Evolutionary conservation across 1,140 invertebrate genomes (phyloP).

Genomic region (Magallana ariakensis): DNA sequence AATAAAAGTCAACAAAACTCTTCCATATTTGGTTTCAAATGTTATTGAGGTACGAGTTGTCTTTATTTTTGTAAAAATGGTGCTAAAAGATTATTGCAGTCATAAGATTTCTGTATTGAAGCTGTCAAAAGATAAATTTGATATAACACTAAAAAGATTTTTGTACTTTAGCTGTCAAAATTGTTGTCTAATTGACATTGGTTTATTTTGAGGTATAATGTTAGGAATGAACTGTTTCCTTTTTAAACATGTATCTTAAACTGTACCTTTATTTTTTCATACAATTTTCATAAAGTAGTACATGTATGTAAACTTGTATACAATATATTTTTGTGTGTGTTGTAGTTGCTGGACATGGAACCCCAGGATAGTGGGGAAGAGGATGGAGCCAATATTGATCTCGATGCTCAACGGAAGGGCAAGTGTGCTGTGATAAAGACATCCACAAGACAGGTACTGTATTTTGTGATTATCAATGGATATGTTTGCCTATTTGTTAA

Average conservation of each 20-base stretch:
- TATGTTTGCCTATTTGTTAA: too few species aligned
- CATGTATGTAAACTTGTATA: not conserved
- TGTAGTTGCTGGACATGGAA: slow-evolving; percentile 92
- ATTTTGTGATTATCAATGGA: not conserved
- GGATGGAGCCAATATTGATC: slow-evolving; percentile 98
- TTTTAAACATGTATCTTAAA: too few species aligned
- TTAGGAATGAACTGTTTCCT: too few species aligned
- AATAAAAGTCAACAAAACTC: slow-evolving; percentile 99
- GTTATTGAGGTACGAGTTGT: slow-evolving; percentile 90
- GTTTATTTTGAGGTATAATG: too few species aligned
- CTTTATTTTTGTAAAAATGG: not conserved
- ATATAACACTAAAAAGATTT: not conserved
- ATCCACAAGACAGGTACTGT: slow-evolving; percentile 90
- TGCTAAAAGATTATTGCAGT: not conserved
- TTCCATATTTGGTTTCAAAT: slow-evolving; percentile 99
- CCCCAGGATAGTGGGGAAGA: slow-evolving; percentile 96
- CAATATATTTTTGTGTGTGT: slow-evolving; percentile 29
- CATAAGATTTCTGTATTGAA: not conserved
- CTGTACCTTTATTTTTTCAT: not conserved
- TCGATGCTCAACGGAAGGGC: slow-evolving; percentile 98
- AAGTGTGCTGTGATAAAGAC: slow-evolving; percentile 99
- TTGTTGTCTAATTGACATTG: too few species aligned
- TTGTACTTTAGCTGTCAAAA: too few species aligned
- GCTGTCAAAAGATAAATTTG: not conserved
- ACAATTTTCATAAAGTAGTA: not conserved